These are phyloP conservation scores for Caenorhabditis tropicalis DNA, from an alignment of 1,140 invertebrate species.

Conservation along the genomic window DNA sequence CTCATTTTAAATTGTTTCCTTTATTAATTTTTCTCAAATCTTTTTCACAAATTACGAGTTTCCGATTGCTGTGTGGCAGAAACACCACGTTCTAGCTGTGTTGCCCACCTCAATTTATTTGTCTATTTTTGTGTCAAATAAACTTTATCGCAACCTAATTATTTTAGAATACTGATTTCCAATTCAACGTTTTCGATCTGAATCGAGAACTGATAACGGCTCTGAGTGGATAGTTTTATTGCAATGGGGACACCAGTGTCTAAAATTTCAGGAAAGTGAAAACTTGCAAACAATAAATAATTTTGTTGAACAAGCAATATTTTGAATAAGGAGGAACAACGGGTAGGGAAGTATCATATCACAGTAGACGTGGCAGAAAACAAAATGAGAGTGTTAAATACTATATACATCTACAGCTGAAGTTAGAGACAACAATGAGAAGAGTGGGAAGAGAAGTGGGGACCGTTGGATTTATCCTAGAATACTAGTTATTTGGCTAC, in stretches of 20 bases:
- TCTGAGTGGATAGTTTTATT: too few relatives aligned
- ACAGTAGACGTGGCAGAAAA: not conserved
- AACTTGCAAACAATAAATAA: not conserved
- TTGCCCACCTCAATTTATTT: not conserved
- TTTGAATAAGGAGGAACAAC: not conserved
- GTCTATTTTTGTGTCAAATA: not conserved
- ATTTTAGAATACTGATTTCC: not conserved
- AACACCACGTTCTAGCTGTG: not conserved
- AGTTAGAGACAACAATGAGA: not conserved
- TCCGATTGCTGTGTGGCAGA: not conserved
- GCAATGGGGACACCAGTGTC: not conserved
- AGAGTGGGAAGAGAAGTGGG: not conserved
- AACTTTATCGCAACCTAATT: not conserved
- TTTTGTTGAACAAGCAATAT: not conserved
- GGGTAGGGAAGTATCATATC: not conserved
- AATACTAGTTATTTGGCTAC: not conserved
- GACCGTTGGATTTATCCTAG: not conserved
- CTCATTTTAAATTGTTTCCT: not conserved
- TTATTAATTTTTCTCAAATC: not conserved
- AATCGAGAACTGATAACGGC: not conserved
- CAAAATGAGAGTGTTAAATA: not conserved
- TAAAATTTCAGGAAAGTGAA: not conserved
- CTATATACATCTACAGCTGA: slow-evolving; percentile 10
- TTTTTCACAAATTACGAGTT: slow-evolving; percentile 32
- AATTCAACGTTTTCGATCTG: not conserved